phyloP scores from a whole-genome alignment of 2,797 vertebrate species.

The Pteronotus mesoamericanus region DNA sequence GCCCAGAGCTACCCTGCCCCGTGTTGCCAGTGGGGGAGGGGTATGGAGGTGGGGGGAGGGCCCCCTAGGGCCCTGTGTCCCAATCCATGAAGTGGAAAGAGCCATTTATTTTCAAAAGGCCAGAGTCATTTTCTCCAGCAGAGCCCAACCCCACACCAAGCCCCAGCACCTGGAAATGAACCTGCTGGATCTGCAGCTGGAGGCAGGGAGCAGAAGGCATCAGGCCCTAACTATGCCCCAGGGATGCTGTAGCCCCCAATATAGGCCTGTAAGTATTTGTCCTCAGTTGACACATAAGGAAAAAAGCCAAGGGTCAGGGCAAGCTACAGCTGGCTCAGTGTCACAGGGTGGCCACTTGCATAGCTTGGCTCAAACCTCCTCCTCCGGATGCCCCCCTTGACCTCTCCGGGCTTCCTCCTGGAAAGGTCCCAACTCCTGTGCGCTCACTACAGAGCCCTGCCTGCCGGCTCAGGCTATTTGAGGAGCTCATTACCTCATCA shows the following conservation, averaged over 20 bases:
- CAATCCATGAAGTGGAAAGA: not conserved
- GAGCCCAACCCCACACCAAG: not conserved
- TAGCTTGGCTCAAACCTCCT: not conserved
- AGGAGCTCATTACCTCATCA: not conserved
- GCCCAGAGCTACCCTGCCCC: not conserved
- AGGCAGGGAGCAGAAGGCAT: not conserved
- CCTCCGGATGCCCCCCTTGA: not conserved
- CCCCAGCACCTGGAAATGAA: not conserved
- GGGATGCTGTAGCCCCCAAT: not conserved
- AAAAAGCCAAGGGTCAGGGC: not conserved
- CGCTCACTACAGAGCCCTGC: fast-evolving
- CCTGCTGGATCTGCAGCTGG: not conserved
- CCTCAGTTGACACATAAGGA: not conserved
- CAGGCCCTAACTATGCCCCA: not conserved
- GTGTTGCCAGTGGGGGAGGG: fast-evolving
- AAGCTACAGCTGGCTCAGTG: not conserved
- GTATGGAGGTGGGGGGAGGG: not conserved
- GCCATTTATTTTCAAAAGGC: not conserved
- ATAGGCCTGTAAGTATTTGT: not conserved
- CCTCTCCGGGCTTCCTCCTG: not conserved
- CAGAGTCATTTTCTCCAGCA: not conserved
- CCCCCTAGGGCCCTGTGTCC: not conserved
- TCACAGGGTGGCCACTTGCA: not conserved
- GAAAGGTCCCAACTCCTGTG: not conserved
- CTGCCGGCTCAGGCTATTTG: not conserved